phyloP scores from a whole-genome alignment of 23 tunicate genomes.

The Corella eumyota region DNA sequence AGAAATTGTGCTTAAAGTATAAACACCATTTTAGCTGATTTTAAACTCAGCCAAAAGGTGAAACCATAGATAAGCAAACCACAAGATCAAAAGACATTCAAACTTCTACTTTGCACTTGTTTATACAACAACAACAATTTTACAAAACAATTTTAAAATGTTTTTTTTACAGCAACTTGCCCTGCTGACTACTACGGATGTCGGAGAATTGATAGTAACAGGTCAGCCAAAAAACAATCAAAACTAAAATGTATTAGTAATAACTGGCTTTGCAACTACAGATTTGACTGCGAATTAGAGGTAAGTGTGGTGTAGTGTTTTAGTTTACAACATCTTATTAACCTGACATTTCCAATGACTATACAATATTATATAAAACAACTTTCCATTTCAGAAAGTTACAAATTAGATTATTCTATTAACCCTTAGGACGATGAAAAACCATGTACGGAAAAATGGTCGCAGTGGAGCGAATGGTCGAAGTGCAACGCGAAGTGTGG shows the following conservation, averaged over 20 bases:
- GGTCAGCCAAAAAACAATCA: conserved; percentile 1
- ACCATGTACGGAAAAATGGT: conserved; percentile 31
- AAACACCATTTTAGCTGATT: no score
- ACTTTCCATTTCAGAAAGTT: not conserved
- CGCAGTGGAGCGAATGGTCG: conserved; percentile 34
- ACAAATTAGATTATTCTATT: no score
- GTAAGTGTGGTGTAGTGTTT: not conserved
- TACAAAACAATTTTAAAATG: no score
- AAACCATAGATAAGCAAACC: no score
- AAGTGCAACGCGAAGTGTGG: conserved; percentile 29
- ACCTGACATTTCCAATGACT: not conserved
- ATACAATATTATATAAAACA: not conserved
- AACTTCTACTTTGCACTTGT: no score
- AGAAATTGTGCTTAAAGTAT: no score
- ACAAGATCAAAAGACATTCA: no score
- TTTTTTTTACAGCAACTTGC: conserved; percentile 7
- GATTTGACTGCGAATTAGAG: conserved; percentile 36
- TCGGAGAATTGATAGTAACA: not conserved
- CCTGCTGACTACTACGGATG: conserved; percentile 36
- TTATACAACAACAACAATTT: no score
- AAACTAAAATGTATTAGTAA: conserved; percentile 22
- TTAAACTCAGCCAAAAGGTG: no score
- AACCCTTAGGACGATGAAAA: conserved; percentile 60
- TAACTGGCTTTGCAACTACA: conserved; percentile 27
- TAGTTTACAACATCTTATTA: not conserved